phyloP scores from a whole-genome alignment of 2,797 vertebrate genomes.

The Labroides dimidiatus region DNA sequence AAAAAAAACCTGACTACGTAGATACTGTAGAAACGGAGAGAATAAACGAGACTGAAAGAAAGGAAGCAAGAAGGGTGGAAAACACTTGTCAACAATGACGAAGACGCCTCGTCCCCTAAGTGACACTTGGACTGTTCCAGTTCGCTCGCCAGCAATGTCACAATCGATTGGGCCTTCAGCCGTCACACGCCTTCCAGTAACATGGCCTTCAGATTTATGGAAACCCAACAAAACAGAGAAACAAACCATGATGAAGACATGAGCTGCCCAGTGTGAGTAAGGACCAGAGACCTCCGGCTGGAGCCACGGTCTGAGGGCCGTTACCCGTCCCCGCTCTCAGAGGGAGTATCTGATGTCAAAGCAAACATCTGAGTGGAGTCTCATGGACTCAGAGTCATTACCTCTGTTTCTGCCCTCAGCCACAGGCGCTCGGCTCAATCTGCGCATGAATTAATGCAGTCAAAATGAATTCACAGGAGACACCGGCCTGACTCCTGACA shows the following conservation, averaged over 20 bases:
- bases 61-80: conserved; percentile 16
- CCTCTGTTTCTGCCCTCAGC: conserved; percentile 28
- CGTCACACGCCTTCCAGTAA: conserved; percentile 16
- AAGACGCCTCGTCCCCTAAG: conserved; percentile 37
- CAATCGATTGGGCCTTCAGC: conserved; percentile 22
- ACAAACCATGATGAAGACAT: conserved; percentile 20
- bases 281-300: conserved; percentile 30
- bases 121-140: conserved; percentile 46
- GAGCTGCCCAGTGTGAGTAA: conserved; percentile 22
- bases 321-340: conserved; percentile 30
- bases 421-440: conserved; percentile 41
- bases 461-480: conserved; percentile 47
- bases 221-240: conserved; percentile 28
- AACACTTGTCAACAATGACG: conserved; percentile 35
- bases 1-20: conserved; percentile 7
- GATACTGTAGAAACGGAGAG: conserved; percentile 26
- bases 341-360: conserved; percentile 55
- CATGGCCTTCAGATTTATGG: conserved; percentile 32
- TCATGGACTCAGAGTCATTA: conserved; percentile 16
- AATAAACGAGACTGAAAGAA: conserved; percentile 12
- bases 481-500: conserved; percentile 42
- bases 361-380: conserved; percentile 27
- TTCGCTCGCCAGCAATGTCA: conserved; percentile 27
- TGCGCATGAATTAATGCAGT: conserved; percentile 37
- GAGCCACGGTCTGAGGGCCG: conserved; percentile 32